These are phyloP conservation scores for Channa argus DNA, from an alignment of 2,113 vertebrate species.

Conservation along the genomic window DNA sequence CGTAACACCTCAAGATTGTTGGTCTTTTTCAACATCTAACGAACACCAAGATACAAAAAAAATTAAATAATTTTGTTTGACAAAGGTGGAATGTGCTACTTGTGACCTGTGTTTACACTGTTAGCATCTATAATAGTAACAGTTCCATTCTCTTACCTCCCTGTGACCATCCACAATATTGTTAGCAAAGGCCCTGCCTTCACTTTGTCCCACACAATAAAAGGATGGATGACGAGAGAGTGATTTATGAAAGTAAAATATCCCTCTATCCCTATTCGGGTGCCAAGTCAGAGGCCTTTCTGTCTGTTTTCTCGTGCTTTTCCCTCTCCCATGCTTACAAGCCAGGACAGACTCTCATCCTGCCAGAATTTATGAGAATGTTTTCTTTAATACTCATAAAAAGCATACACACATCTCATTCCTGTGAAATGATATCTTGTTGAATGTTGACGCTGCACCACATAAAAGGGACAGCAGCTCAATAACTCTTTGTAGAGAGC, in stretches of 20 bases:
- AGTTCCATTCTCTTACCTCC: slow-evolving; percentile 62
- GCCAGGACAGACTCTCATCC: slow-evolving; percentile 71
- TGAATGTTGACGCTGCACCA: slow-evolving; percentile 64
- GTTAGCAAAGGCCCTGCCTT: slow-evolving; percentile 54
- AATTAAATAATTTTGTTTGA: slow-evolving; percentile 52
- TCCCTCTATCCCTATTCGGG: slow-evolving; percentile 54
- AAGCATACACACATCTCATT: slow-evolving; percentile 73
- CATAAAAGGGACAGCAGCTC: slow-evolving; percentile 74
- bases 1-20: neutral
- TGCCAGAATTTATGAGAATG: slow-evolving; percentile 78
- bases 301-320: slow-evolving; percentile 55
- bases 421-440: slow-evolving; percentile 78
- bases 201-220: slow-evolving; percentile 63
- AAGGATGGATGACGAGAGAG: slow-evolving; percentile 66
- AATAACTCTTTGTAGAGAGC: slow-evolving; percentile 59
- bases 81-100: slow-evolving; percentile 60
- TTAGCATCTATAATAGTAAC: slow-evolving; percentile 59
- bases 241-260: slow-evolving; percentile 74
- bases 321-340: slow-evolving; percentile 70
- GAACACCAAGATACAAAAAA: slow-evolving; percentile 28
- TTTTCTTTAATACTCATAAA: slow-evolving; percentile 76
- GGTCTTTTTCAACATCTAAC: slow-evolving; percentile 31
- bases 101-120: slow-evolving; percentile 64
- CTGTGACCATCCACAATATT: slow-evolving; percentile 47
- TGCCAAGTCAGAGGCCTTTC: slow-evolving; percentile 68